Percentiles rank a stretch among this genome's conserved stretches.
Conservation (phyloP, 2,797 vertebrate genomes). For the Enteromius anoplus region DNA sequence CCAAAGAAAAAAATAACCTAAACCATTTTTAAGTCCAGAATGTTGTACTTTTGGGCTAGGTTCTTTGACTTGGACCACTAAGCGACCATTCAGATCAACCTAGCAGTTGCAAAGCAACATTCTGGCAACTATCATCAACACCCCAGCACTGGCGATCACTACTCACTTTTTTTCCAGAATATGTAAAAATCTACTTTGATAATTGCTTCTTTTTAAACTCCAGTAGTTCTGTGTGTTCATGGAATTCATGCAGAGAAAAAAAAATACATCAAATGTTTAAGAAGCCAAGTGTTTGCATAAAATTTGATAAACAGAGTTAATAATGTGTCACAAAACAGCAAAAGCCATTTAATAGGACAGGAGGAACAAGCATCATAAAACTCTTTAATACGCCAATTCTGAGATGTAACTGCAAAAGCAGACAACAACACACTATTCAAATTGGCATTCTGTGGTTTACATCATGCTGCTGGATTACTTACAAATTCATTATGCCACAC, state of each 20-base stretch:
- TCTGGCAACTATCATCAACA: neutral
- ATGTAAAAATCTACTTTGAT: neutral
- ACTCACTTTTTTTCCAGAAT: neutral
- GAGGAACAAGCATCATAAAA: neutral
- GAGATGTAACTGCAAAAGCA: neutral
- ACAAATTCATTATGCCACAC: constrained; percentile 9
- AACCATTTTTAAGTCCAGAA: neutral
- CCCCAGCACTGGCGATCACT: neutral
- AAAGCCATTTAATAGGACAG: neutral
- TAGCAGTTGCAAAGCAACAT: neutral
- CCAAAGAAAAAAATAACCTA: neutral
- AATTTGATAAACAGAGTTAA: neutral
- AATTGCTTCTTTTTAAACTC: neutral
- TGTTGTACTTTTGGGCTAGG: neutral
- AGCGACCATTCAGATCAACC: neutral
- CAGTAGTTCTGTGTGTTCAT: neutral
- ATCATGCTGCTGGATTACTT: neutral
- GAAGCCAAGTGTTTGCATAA: neutral
- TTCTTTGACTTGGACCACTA: neutral
- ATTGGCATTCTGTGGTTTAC: neutral
- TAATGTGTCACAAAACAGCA: constrained; percentile 17
- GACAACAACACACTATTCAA: neutral
- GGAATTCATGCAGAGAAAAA: neutral
- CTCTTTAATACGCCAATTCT: neutral
- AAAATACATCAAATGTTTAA: neutral